Base-by-base conservation (phyloP, 2,113 vertebrate genomes). In the Hepsetus odoe region DNA sequence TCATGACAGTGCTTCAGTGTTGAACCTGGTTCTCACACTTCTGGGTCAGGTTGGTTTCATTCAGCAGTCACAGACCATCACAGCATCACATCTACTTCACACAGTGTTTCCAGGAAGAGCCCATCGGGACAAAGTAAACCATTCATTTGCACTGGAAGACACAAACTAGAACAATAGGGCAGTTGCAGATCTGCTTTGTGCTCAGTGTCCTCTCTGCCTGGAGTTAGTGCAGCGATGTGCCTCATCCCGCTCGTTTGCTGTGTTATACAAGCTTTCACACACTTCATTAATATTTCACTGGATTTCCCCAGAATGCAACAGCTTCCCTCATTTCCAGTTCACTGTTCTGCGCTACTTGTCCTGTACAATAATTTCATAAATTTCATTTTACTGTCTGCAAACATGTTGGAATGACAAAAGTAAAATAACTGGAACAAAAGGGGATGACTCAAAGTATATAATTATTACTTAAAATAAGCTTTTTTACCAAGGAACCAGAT, bases 221-320 rank as follows among this genome's bases (percentile, higher is more conserved):
- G n/a, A 68, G 65, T 46, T 24, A 28, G 38, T 44, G 38, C 65
- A 44, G 33, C 30, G 56, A 68, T 68, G 65, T 44, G 64, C 20
- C 35, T 66, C 33, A 8, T 66, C 5, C 65, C 44, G 64, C 38
- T 49, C 30, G 33, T 64, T 35, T 51, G 72, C 55, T 64, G 38
- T 14, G 55, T 67, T 62, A 72, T 64, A 72, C 73, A 26, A 81
- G 58, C 68, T 65, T 56, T 72, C 40, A 49, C n/a, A 56, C 28
- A 65, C 38, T 58, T 74, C 65, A 75, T 78, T 42, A 77, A 83
- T 80, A 77, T 83, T 80, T 80, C 4, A 83, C 33, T 46, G 38
- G 59, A 61, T 26, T 74, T 64, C 28, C 78, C 33, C 64, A 56
- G 64, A 61, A 64, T n/a, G 56, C 65, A 22, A 35, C 16, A 55